These are phyloP conservation scores for Pluvianellus socialis DNA, from an alignment of 2,113 vertebrate genomes.

Conservation along the genomic window DNA sequence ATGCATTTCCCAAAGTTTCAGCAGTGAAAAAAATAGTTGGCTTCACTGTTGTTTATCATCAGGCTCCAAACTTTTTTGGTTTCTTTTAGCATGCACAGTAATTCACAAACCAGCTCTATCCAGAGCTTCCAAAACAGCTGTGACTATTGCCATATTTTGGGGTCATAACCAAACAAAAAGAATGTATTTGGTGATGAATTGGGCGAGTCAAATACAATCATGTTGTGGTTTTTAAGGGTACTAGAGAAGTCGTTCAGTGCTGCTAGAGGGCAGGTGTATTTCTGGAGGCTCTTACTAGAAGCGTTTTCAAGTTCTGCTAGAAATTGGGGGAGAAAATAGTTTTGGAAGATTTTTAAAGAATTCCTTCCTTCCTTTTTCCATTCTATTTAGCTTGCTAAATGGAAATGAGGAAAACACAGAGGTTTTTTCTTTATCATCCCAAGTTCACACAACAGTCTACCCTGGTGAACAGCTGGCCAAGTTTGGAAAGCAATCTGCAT, in stretches of 20 bases:
- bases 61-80: background rate
- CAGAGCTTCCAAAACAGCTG: background rate
- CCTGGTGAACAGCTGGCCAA: background rate
- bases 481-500: background rate
- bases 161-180: fast-evolving
- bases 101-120: background rate
- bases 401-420: background rate
- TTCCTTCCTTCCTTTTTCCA: background rate
- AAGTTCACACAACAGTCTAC: background rate
- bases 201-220: background rate
- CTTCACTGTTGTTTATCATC: background rate
- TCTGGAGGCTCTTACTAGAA: background rate
- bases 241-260: background rate
- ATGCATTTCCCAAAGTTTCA: background rate
- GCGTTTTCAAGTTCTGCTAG: background rate
- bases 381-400: background rate
- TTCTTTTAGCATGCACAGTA: background rate
- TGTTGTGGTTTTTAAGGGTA: background rate
- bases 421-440: background rate
- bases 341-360: background rate
- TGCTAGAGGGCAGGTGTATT: background rate
- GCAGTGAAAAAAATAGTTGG: background rate
- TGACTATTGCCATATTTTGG: background rate
- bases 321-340: background rate
- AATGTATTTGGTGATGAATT: background rate